Evolutionary conservation across 1,140 invertebrate species (phyloP).

Genomic region (Trissolcus basalis): DNA sequence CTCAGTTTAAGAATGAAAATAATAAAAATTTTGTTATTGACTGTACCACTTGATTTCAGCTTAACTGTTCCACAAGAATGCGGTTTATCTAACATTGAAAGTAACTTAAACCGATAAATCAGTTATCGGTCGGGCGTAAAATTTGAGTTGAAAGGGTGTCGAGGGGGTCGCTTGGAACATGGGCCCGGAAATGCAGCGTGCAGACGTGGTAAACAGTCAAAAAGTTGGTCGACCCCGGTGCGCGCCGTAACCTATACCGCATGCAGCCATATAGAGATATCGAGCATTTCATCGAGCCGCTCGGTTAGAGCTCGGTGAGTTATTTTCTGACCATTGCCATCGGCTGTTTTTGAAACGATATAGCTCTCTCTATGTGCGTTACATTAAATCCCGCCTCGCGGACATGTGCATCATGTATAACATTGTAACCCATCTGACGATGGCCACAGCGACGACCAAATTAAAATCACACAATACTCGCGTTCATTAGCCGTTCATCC

Average conservation of each 20-base stretch:
- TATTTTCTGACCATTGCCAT: slow-evolving; percentile 52
- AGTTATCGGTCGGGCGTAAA: slow-evolving; percentile 6
- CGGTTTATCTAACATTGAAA: too few relatives aligned
- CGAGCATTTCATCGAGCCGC: slow-evolving; percentile 41
- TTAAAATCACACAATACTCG: slow-evolving; percentile 10
- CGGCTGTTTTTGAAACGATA: slow-evolving; percentile 49
- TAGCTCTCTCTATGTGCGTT: slow-evolving; percentile 39
- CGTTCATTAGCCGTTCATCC: too few relatives aligned
- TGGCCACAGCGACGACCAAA: slow-evolving; percentile 19
- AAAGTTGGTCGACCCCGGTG: slow-evolving; percentile 47
- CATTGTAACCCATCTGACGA: slow-evolving; percentile 32
- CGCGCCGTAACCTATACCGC: slow-evolving; percentile 20
- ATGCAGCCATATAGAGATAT: slow-evolving; percentile 29
- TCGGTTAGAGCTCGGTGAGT: slow-evolving; percentile 39
- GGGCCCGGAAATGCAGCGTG: background rate
- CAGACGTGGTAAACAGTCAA: slow-evolving; percentile 41
- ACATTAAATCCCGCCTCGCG: slow-evolving; percentile 24
- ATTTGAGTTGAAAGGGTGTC: slow-evolving; percentile 7
- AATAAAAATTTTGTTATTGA: too few relatives aligned
- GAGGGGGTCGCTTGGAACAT: too few relatives aligned
- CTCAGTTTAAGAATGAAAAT: too few relatives aligned
- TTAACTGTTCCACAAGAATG: too few relatives aligned
- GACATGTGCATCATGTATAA: slow-evolving; percentile 26
- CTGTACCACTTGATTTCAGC: too few relatives aligned
- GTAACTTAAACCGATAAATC: too few relatives aligned